Conservation (phyloP, 2,797 vertebrate genomes). For the Parauchenoglanis ngamensis region DNA sequence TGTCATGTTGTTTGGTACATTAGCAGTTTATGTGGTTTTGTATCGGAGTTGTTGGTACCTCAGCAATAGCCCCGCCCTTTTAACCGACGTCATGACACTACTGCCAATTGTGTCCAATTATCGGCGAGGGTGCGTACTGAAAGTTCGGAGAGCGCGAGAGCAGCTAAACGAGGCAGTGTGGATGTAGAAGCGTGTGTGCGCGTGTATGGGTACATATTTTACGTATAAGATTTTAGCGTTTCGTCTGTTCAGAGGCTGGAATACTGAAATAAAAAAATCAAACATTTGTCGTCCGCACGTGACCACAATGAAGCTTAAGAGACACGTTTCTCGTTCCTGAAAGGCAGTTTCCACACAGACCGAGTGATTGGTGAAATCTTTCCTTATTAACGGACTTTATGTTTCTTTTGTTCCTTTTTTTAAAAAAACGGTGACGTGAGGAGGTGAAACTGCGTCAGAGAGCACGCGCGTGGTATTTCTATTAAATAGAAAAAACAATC, state of each 20-base stretch:
- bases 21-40: background rate
- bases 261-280: background rate
- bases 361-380: background rate
- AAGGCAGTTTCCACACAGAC: background rate
- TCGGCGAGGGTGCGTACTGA: slow-evolving; percentile 50
- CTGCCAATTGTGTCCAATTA: slow-evolving; percentile 63
- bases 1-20: background rate
- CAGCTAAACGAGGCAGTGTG: background rate
- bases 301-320: background rate
- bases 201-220: background rate
- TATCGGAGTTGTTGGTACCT: background rate
- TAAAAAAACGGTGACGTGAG: slow-evolving; percentile 1
- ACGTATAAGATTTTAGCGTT: background rate
- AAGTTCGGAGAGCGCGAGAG: slow-evolving; percentile 63
- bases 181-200: background rate
- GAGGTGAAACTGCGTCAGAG: slow-evolving; percentile 15
- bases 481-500: background rate
- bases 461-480: background rate
- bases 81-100: slow-evolving; percentile 40
- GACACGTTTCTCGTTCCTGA: too few relatives aligned
- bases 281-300: background rate
- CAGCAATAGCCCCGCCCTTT: background rate
- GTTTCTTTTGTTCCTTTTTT: background rate
- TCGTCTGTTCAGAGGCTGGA: too few relatives aligned
- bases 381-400: background rate